phyloP scores from a whole-genome alignment of 2,113 vertebrate species.

The Sakesphorus luctuosus region DNA sequence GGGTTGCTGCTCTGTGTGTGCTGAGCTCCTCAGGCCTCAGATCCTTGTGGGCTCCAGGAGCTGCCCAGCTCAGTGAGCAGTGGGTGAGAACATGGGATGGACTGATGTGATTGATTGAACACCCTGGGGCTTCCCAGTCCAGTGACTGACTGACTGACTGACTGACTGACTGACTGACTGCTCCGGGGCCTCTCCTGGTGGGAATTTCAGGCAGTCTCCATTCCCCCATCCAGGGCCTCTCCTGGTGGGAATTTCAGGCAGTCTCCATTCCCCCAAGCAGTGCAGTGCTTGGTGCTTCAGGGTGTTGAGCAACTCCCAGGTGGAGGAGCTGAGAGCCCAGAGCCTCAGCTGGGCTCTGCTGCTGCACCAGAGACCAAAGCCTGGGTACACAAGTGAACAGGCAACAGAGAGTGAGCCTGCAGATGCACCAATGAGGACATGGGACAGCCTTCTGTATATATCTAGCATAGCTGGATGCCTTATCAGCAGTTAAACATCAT shows the following conservation, averaged over 20 bases:
- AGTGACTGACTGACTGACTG: background rate
- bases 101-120: background rate
- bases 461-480: background rate
- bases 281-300: accelerated
- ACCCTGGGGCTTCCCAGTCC: background rate
- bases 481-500: accelerated
- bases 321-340: background rate
- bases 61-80: background rate
- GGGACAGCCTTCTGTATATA: background rate
- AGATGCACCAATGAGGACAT: background rate
- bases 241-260: no score
- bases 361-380: background rate
- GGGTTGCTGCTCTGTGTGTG: background rate
- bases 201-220: accelerated
- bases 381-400: accelerated
- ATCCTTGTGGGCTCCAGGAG: background rate
- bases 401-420: background rate
- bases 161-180: background rate
- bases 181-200: background rate
- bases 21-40: no score
- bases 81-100: background rate
- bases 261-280: background rate
- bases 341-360: background rate
- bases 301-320: accelerated
- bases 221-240: accelerated